Evolutionary conservation across 2,113 vertebrate species (phyloP).

Genomic region (Paramisgurnus dabryanus): DNA sequence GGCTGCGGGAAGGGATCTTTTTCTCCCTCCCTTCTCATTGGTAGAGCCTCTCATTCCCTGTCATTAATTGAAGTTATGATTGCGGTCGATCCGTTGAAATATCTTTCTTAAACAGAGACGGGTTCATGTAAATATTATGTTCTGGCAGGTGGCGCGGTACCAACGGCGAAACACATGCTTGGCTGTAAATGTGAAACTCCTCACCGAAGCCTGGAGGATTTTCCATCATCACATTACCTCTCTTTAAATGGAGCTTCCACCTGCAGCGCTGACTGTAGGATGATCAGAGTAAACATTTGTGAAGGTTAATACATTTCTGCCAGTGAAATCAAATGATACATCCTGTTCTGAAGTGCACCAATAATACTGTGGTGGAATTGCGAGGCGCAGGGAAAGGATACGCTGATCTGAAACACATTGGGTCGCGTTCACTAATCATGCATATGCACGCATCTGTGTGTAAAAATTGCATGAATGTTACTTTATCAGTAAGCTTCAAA

Average conservation of each 20-base stretch:
- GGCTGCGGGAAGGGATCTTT: neutral
- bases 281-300: neutral
- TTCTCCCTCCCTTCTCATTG: conserved; percentile 15
- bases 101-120: conserved; percentile 46
- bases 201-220: neutral
- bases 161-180: conserved; percentile 4
- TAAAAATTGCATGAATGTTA: too few species aligned
- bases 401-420: neutral
- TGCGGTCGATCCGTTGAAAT: conserved; percentile 40
- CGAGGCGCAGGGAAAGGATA: neutral
- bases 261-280: conserved; percentile 4
- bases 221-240: conserved; percentile 20
- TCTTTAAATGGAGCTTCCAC: conserved; percentile 11
- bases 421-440: too few species aligned
- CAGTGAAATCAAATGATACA: conserved; percentile 18
- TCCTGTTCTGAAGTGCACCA: neutral
- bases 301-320: conserved; percentile 6
- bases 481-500: too few species aligned
- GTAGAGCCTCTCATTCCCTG: conserved; percentile 17
- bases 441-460: too few species aligned
- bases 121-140: conserved; percentile 33
- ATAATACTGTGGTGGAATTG: neutral
- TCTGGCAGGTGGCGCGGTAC: conserved; percentile 41
- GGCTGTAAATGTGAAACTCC: conserved; percentile 27
- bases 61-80: conserved; percentile 36